Percentiles rank a stretch among this genome's conserved stretches.
These are phyloP conservation scores for Pseudomugil gertrudae DNA, from an alignment of 2,797 vertebrate genomes.

Conservation along the genomic window DNA sequence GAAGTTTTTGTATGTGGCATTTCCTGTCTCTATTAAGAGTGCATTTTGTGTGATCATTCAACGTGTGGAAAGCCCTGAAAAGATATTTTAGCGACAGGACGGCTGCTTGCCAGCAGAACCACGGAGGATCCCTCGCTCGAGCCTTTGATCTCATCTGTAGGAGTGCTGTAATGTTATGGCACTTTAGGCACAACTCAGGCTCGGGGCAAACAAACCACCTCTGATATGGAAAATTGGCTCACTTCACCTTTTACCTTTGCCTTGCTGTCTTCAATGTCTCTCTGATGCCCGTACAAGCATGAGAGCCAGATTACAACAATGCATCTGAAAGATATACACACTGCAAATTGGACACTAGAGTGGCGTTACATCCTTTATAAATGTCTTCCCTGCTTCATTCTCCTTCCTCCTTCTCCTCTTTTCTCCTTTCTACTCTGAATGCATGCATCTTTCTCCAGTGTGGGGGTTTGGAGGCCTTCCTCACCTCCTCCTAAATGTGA, in stretches of 20 bases:
- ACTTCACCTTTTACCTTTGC: conserved; percentile 76
- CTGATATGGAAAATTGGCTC: conserved; percentile 79
- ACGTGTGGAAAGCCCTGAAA: conserved; percentile 80
- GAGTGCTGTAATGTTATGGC: conserved; percentile 81
- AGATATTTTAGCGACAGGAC: conserved; percentile 75
- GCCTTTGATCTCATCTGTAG: conserved; percentile 85
- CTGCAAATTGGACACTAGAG: conserved; percentile 53
- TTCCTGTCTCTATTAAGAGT: conserved; percentile 84
- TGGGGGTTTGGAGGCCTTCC: conserved; percentile 65
- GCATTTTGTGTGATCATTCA: conserved; percentile 83
- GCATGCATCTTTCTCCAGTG: conserved; percentile 49
- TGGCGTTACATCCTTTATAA: conserved; percentile 42
- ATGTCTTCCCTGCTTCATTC: conserved; percentile 25
- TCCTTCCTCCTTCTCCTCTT: conserved; percentile 32
- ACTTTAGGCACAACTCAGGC: conserved; percentile 80
- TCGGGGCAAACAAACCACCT: conserved; percentile 80
- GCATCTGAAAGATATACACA: conserved; percentile 45
- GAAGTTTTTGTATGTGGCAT: conserved; percentile 86
- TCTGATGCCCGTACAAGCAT: conserved; percentile 37
- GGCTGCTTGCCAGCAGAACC: conserved; percentile 76
- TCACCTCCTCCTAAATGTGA: conserved; percentile 69
- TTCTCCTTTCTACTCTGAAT: conserved; percentile 28
- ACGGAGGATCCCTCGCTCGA: conserved; percentile 71
- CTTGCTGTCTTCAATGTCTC: conserved; percentile 61
- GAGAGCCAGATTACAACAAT: conserved; percentile 67